phyloP scores from a whole-genome alignment of 2,113 vertebrate species.

The Takifugu bimaculatus region DNA sequence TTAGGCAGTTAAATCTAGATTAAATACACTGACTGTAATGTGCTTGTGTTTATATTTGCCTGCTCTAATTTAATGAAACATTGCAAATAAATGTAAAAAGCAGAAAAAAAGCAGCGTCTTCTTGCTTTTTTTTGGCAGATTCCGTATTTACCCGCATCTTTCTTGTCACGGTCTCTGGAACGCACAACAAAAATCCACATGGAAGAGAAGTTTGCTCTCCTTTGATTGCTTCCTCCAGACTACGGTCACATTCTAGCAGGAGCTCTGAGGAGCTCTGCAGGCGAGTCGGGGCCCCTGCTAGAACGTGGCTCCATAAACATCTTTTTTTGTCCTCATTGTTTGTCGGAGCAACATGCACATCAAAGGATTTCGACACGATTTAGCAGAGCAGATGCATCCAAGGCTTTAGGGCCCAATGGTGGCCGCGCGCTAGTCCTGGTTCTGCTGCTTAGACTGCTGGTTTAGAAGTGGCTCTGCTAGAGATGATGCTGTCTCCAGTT shows the following conservation, averaged over 20 bases:
- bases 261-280: conserved; percentile 47
- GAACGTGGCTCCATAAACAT: conserved; percentile 62
- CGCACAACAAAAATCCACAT: conserved; percentile 67
- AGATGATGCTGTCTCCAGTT: conserved; percentile 58
- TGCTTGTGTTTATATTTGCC: conserved; percentile 91
- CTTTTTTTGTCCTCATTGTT: conserved; percentile 69
- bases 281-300: conserved; percentile 50
- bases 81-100: conserved; percentile 92
- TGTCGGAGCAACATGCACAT: conserved; percentile 53
- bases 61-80: conserved; percentile 84
- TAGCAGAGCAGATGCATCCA: too few relatives aligned
- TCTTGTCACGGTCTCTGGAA: conserved; percentile 45
- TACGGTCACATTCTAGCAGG: conserved; percentile 56
- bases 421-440: conserved; percentile 31
- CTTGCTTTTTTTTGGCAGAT: conserved; percentile 58
- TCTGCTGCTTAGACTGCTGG: conserved; percentile 9
- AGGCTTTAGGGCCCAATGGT: too few relatives aligned
- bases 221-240: conserved; percentile 51
- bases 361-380: conserved; percentile 60
- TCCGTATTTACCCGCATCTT: conserved; percentile 55
- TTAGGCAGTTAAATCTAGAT: conserved; percentile 78
- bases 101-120: conserved; percentile 76
- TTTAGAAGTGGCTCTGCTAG: conserved; percentile 32
- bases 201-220: conserved; percentile 72
- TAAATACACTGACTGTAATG: conserved; percentile 83